Evolutionary conservation across 2,113 vertebrate species (phyloP), one percentile per base, ranked within the genome.

Genomic region (Syngnathus typhle): DNA sequence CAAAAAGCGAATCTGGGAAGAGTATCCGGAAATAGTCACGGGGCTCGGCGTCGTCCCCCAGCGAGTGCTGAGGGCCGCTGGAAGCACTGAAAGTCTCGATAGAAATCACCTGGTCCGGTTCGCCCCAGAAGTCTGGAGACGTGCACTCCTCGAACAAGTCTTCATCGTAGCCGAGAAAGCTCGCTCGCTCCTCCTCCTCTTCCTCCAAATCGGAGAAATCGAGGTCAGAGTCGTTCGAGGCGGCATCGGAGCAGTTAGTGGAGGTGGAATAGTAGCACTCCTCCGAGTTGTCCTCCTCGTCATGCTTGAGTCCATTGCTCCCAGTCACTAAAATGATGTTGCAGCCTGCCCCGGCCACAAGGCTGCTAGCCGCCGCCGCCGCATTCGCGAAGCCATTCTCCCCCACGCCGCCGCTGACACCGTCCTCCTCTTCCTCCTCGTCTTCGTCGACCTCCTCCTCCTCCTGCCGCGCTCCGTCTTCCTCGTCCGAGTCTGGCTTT

Each of bases 1-100:
- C 90, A 88, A 93, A 92, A 85, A 93, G 90, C 82, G 91, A 90
- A 89, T 92, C 91, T 85, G 91, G 92, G 88, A 93, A 92, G 87
- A 92, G 90, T 85, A 91, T 88, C 90, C 90, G 91, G 91, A 92
- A 92, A 91, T 93, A 93, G 91, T 92, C 92, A 82, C 90, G 90
- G 85, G 90, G 88, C 85, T 92, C 91, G 83, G 92, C 92, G 80
- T 92, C 90, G 81, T 91, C 92, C 86, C 91, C 90, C 85, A 92
- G 90, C 78, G 90, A 78, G 82, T 91, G 91, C 89, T 91, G 91
- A 69, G 92, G 92, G 84, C 92, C 92, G 80, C 89, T 85, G 82
- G 74, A 87, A 56, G 90, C 85, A 68, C 81, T 80, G 87, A 92
- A 93, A 0, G 88, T 87, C 67, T 93, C 92, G 76, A 92, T 92